Conservation (phyloP, 2,113 vertebrate species). For the Caloenas nicobarica region DNA sequence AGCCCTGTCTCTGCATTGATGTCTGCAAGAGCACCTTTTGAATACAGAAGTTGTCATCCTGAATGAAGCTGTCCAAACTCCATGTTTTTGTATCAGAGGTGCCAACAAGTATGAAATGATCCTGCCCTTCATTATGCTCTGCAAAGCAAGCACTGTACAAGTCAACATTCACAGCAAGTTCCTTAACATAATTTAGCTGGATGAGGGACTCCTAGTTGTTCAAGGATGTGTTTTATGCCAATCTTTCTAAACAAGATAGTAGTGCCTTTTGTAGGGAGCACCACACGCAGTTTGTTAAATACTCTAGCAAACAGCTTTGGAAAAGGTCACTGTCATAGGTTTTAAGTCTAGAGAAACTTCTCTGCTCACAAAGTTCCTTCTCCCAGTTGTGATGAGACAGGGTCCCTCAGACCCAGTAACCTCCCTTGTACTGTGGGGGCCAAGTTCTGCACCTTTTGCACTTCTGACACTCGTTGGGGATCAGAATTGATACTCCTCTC, state of each 20-base stretch:
- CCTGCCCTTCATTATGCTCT: neutral
- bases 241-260: neutral
- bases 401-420: neutral
- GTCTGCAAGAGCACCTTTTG: neutral
- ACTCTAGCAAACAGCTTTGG: neutral
- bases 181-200: neutral
- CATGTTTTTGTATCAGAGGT: neutral
- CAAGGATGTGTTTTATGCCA: neutral
- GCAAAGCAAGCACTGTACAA: neutral
- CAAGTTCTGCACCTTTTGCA: neutral
- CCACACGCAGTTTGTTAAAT: neutral
- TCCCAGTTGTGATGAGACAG: neutral
- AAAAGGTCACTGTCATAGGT: neutral
- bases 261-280: neutral
- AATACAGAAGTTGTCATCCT: neutral
- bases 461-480: fast-evolving
- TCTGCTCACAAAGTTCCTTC: neutral
- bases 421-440: neutral
- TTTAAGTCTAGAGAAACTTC: neutral
- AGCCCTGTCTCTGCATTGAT: neutral
- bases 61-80: neutral
- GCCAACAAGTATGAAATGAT: neutral
- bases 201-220: neutral
- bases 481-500: neutral
- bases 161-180: neutral